These are phyloP conservation scores for Iselma pallidipennis DNA, from an alignment of 2,888 invertebrate genomes.

Conservation along the genomic window DNA sequence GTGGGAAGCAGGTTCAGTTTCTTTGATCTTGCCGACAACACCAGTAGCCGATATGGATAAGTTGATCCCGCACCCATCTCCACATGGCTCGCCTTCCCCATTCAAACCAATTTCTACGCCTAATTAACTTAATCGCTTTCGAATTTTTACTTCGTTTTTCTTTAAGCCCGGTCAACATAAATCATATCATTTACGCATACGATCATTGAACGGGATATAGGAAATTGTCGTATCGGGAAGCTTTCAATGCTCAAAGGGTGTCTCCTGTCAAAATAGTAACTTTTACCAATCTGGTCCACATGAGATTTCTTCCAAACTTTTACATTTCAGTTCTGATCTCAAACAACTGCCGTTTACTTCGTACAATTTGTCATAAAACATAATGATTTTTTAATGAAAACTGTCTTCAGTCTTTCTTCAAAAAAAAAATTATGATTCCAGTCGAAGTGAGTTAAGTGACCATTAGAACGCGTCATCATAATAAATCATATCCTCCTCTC, in stretches of 20 bases:
- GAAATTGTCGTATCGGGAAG: no score
- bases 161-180: slow-evolving; percentile 1
- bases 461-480: background rate
- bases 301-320: no score
- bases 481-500: background rate
- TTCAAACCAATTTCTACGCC: background rate
- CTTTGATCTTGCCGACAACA: slow-evolving; percentile 48
- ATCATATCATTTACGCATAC: background rate
- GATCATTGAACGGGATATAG: no score
- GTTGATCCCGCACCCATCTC: slow-evolving; percentile 25
- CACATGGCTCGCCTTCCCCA: background rate
- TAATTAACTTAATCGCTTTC: slow-evolving; percentile 1
- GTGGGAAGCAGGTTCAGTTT: slow-evolving; percentile 39
- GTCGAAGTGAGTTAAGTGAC: background rate
- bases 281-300: no score
- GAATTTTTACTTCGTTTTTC: background rate
- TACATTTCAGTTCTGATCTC: no score
- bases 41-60: slow-evolving; percentile 33
- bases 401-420: background rate
- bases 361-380: no score
- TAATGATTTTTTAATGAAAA: slow-evolving; percentile 1
- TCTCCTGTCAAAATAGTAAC: no score
- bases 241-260: no score
- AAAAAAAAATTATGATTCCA: no score
- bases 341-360: no score